Conservation (phyloP, 2,888 invertebrate genomes). For the Heliconius ethilla region DNA sequence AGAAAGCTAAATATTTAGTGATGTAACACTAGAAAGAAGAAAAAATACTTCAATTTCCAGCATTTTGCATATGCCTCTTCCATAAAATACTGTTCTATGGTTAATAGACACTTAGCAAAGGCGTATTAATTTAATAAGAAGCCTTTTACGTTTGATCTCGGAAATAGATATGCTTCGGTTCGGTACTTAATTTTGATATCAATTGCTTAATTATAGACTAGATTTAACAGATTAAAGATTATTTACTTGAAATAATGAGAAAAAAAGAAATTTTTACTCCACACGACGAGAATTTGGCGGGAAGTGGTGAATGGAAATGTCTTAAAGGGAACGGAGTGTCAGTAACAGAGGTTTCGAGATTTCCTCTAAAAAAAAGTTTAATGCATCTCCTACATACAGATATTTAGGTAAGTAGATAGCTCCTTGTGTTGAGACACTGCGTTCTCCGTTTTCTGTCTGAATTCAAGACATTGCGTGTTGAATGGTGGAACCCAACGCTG, state of each 20-base stretch:
- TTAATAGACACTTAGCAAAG: neutral
- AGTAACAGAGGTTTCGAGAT: neutral
- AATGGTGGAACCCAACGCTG: neutral
- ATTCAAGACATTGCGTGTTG: neutral
- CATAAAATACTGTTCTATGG: neutral
- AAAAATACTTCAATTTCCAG: too few relatives aligned
- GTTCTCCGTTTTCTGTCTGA: neutral
- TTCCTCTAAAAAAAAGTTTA: too few relatives aligned
- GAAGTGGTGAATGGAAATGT: neutral
- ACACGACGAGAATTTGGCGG: neutral
- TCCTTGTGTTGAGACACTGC: neutral
- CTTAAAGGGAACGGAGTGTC: neutral
- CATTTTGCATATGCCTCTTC: neutral
- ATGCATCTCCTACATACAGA: neutral
- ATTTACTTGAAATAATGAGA: neutral
- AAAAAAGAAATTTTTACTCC: too few relatives aligned
- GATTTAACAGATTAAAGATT: neutral
- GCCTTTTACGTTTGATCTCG: constrained; percentile 18
- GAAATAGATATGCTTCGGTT: neutral
- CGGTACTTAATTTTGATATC: constrained; percentile 1
- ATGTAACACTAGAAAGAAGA: too few relatives aligned
- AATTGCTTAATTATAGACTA: neutral
- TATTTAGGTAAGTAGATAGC: neutral
- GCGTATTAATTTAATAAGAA: constrained; percentile 22
- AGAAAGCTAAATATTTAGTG: too few relatives aligned